Percentiles rank a stretch among this genome's conserved stretches.
phyloP scores from a whole-genome alignment of 2,113 vertebrate genomes.

The Rhea americana region DNA sequence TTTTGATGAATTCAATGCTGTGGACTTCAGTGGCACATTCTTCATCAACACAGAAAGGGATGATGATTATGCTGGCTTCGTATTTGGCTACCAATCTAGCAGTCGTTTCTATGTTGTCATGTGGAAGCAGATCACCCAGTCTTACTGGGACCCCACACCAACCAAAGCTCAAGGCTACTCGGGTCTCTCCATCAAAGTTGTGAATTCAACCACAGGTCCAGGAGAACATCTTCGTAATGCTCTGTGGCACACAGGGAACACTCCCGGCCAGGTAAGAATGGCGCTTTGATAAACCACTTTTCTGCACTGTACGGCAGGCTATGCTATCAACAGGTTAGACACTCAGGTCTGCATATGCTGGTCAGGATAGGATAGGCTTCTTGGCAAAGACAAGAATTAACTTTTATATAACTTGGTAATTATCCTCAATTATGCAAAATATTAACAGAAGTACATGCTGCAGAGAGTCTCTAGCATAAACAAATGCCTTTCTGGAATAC shows the following conservation, averaged over 20 bases:
- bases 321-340: background rate
- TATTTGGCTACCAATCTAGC: conserved; percentile 98
- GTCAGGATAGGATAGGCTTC: background rate
- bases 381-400: background rate
- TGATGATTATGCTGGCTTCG: conserved; percentile 97
- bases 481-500: background rate
- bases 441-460: background rate
- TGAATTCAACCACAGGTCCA: conserved; percentile 97
- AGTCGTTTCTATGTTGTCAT: conserved; percentile 98
- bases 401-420: background rate
- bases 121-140: conserved; percentile 99
- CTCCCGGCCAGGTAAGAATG: conserved; percentile 87
- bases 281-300: background rate
- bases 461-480: background rate
- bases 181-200: conserved; percentile 95
- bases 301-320: background rate
- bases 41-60: conserved; percentile 98
- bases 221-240: conserved; percentile 97
- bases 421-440: background rate
- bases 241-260: conserved; percentile 98
- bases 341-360: background rate
- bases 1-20: conserved; percentile 95
- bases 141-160: conserved; percentile 93
- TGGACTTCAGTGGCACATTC: conserved; percentile 98
- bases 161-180: conserved; percentile 97